Conservation (phyloP, 2,113 vertebrate species). For the Rhagologus leucostigma region DNA sequence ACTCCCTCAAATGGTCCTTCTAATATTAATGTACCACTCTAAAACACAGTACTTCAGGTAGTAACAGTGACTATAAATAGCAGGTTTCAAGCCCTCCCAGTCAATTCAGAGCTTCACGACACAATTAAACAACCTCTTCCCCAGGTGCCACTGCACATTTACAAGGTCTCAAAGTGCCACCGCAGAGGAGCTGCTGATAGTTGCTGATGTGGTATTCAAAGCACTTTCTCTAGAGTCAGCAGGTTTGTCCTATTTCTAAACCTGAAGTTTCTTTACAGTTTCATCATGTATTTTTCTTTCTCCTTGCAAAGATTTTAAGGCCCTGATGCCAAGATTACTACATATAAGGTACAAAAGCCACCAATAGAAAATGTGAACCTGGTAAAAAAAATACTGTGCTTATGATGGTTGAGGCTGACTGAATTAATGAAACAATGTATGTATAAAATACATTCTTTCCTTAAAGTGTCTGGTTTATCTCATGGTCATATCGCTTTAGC, state of each 20-base stretch:
- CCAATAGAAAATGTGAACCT: background rate
- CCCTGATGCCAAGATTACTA: background rate
- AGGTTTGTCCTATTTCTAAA: background rate
- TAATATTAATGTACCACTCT: background rate
- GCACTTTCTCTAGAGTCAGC: conserved; percentile 16
- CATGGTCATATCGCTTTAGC: background rate
- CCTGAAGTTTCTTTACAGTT: background rate
- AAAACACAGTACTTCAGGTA: conserved; percentile 3
- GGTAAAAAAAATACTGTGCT: background rate
- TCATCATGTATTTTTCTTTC: background rate
- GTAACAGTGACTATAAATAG: conserved; percentile 39
- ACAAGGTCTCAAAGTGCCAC: background rate
- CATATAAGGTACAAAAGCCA: background rate
- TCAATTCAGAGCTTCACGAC: background rate
- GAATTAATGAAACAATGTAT: background rate
- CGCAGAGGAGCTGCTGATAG: conserved; percentile 15
- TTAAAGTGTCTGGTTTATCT: background rate
- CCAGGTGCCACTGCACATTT: background rate
- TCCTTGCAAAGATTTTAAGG: background rate
- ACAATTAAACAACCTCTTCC: background rate
- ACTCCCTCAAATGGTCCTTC: background rate
- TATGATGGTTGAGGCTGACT: background rate
- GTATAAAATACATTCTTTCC: background rate
- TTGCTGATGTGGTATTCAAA: background rate
- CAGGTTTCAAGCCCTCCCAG: background rate